These are phyloP conservation scores for Phataginus tetradactyla DNA, from an alignment of 2,797 vertebrate genomes.

Conservation along the genomic window DNA sequence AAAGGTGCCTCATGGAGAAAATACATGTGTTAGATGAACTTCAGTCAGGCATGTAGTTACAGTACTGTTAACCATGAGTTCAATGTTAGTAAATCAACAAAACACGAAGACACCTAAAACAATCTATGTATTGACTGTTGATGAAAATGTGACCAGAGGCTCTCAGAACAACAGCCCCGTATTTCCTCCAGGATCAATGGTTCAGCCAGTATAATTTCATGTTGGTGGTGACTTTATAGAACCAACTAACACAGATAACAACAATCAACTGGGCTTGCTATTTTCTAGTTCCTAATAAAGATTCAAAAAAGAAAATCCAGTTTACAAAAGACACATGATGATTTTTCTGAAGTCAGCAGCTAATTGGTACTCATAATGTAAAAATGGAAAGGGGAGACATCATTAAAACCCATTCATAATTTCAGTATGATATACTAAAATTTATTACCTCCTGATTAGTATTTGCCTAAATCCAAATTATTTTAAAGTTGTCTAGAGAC, in stretches of 20 bases:
- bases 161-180: neutral
- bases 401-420: conserved; percentile 60
- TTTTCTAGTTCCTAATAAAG: conserved; percentile 47
- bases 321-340: conserved; percentile 33
- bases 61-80: neutral
- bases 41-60: neutral
- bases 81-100: neutral
- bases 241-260: neutral
- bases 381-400: conserved; percentile 16
- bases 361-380: conserved; percentile 2
- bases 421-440: conserved; percentile 70
- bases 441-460: conserved; percentile 60
- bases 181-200: neutral
- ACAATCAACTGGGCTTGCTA: conserved; percentile 3
- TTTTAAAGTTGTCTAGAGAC: conserved; percentile 50
- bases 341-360: conserved; percentile 23
- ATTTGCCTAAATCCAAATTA: conserved; percentile 50
- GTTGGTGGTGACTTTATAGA: neutral
- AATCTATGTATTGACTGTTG: neutral
- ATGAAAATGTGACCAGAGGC: neutral
- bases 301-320: neutral
- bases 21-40: neutral
- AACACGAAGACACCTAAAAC: conserved; percentile 2
- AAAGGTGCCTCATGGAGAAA: neutral
- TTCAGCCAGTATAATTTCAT: neutral